Evolutionary conservation across 2,888 invertebrate genomes (phyloP).

Genomic region (Cyaniris semiargus): DNA sequence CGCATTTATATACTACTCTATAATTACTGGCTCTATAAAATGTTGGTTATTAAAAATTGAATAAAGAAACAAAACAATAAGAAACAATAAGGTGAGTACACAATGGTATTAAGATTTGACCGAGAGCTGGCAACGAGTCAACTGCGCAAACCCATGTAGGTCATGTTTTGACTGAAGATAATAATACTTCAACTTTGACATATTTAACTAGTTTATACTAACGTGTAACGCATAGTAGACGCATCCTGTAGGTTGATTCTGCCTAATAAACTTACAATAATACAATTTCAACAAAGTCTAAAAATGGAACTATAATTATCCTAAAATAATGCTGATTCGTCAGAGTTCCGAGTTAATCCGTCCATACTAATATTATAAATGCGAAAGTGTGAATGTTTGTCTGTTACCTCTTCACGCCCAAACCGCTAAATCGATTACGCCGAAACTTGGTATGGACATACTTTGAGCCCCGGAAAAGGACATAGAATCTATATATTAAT

Average conservation of each 20-base stretch:
- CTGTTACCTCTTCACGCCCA: no score
- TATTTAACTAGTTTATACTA: constrained; percentile 26
- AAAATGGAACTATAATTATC: no score
- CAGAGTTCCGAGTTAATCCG: no score
- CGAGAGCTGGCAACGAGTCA: constrained; percentile 38
- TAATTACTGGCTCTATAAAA: not conserved
- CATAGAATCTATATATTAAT: no score
- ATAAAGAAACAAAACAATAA: constrained; percentile 12
- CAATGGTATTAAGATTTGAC: constrained; percentile 16
- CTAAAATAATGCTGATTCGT: no score
- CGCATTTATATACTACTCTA: not conserved
- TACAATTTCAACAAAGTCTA: no score
- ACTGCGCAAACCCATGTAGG: constrained; percentile 40
- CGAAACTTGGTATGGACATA: no score
- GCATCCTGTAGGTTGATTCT: not conserved
- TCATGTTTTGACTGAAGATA: constrained; percentile 42
- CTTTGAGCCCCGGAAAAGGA: no score
- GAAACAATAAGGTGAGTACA: not conserved
- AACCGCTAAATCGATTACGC: no score
- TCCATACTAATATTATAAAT: no score
- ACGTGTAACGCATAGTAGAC: not conserved
- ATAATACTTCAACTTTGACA: constrained; percentile 41
- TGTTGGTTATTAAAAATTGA: not conserved
- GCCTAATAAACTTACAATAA: no score
- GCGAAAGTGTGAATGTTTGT: no score